Conservation (phyloP, 2,113 vertebrate species). For the Ardeotis arabs region DNA sequence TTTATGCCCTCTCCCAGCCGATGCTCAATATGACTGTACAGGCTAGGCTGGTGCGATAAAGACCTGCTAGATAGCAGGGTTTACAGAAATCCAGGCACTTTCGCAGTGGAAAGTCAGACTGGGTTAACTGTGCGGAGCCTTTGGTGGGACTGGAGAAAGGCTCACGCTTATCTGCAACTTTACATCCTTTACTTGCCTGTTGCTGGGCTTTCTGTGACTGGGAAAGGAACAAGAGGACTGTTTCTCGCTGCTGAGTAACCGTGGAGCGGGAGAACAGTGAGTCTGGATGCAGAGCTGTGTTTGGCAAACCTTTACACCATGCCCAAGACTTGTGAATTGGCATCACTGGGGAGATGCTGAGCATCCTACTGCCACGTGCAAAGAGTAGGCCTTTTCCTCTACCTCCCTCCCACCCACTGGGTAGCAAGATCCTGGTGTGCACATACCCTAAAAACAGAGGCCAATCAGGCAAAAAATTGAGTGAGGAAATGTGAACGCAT, state of each 20-base stretch:
- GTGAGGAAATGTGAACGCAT: not conserved
- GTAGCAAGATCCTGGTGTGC: not conserved
- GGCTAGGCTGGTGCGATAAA: not conserved
- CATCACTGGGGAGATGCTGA: not conserved
- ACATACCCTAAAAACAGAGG: not conserved
- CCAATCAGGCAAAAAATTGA: not conserved
- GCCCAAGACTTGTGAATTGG: not conserved
- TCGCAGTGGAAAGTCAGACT: not conserved
- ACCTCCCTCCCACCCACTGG: too few species aligned
- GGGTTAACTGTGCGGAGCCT: not conserved
- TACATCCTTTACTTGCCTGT: not conserved
- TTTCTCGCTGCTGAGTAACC: not conserved
- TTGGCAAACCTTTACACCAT: not conserved
- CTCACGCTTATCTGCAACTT: not conserved
- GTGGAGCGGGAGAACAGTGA: not conserved
- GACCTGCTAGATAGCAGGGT: not conserved
- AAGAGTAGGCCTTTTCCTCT: not conserved
- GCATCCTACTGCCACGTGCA: not conserved
- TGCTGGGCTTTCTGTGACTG: not conserved
- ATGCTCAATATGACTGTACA: not conserved
- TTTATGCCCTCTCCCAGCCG: not conserved
- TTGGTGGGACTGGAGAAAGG: not conserved
- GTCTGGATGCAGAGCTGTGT: not conserved
- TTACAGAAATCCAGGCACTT: not conserved
- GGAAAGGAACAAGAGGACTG: not conserved